phyloP scores from a whole-genome alignment of 2,113 vertebrate species.

The Phalacrocorax aristotelis region DNA sequence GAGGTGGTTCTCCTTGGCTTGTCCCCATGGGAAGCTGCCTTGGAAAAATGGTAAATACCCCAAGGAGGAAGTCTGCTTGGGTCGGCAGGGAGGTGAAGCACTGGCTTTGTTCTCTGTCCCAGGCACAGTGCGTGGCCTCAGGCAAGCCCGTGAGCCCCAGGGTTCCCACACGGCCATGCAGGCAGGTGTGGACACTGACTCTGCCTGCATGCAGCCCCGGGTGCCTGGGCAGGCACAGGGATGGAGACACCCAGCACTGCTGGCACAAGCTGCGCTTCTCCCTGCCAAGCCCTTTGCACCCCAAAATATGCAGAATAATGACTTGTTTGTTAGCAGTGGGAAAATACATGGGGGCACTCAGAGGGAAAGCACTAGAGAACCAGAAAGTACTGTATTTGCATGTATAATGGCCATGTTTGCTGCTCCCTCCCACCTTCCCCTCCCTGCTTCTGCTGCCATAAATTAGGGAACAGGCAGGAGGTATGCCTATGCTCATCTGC shows the following conservation, averaged over 20 bases:
- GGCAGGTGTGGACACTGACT: neutral
- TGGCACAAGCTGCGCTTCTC: neutral
- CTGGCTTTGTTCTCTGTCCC: neutral
- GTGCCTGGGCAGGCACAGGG: neutral
- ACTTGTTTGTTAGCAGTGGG: fast-evolving
- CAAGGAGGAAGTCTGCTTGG: neutral
- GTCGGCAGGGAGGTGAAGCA: neutral
- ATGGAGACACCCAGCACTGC: neutral
- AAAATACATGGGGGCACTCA: neutral
- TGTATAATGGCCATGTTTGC: neutral
- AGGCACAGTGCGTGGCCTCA: fast-evolving
- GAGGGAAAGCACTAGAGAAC: neutral
- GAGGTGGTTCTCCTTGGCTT: neutral
- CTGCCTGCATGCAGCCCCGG: neutral
- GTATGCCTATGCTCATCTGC: neutral
- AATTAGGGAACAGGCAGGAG: neutral
- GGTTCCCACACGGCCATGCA: neutral
- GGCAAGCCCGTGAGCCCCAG: neutral
- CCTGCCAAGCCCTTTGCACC: fast-evolving
- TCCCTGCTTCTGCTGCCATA: constrained; percentile 15
- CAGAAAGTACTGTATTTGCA: neutral
- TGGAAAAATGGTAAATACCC: neutral
- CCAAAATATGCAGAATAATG: fast-evolving
- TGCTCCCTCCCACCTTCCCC: neutral
- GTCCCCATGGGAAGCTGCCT: neutral